Percentiles rank a stretch among this genome's conserved stretches.
Conservation (phyloP, 1,140 invertebrate species). For the Drosophila bocki region DNA sequence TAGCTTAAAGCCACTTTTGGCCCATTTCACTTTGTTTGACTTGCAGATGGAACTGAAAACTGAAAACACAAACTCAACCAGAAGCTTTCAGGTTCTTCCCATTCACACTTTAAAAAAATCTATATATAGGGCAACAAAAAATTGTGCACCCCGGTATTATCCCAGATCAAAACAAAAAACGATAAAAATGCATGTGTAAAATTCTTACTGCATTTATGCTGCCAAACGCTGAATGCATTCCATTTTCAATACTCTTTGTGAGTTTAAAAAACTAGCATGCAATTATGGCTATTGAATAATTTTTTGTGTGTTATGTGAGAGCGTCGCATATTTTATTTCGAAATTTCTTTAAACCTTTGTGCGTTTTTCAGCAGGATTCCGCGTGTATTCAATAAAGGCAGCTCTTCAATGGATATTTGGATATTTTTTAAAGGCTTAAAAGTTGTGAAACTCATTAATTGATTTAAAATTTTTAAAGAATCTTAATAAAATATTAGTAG, state of each 20-base stretch:
- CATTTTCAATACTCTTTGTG: neutral
- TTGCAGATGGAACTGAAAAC: constrained; percentile 44
- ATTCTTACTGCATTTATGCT: neutral
- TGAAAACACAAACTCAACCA: constrained; percentile 37
- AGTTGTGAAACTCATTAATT: neutral
- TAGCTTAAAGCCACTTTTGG: constrained; percentile 61
- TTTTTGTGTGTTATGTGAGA: neutral
- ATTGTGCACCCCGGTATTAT: neutral
- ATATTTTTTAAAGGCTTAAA: no score
- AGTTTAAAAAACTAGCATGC: neutral
- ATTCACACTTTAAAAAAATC: constrained; percentile 3
- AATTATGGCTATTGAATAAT: neutral
- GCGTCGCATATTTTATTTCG: neutral
- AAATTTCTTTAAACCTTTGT: neutral
- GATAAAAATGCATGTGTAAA: neutral
- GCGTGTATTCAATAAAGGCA: neutral
- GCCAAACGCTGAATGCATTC: neutral
- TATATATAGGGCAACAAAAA: neutral
- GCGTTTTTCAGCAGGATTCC: neutral
- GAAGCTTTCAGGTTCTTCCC: constrained; percentile 6
- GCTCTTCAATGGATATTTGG: neutral
- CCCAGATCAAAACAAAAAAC: neutral
- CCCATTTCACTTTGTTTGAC: constrained; percentile 49
- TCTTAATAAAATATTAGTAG: no score
- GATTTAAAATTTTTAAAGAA: neutral